Percentiles rank a stretch among this genome's conserved stretches.
phyloP scores from a whole-genome alignment of 1,140 invertebrate genomes.

The Aphaenogaster floridana region DNA sequence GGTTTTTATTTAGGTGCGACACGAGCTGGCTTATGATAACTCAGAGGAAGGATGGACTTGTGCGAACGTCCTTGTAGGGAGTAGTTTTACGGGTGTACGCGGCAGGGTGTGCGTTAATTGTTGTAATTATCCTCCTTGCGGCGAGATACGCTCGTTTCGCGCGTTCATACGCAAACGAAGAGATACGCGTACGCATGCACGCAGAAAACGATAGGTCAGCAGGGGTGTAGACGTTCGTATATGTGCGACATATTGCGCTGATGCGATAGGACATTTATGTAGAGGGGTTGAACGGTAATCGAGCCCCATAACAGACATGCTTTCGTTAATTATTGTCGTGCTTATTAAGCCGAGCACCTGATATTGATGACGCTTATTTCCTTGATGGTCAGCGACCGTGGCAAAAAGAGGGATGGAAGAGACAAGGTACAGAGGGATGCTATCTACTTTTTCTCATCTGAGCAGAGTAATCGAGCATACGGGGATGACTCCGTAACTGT shows the following conservation, averaged over 20 bases:
- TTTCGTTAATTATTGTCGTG: slow-evolving; percentile 80
- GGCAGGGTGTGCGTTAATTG: slow-evolving; percentile 71
- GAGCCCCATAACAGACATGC: slow-evolving; percentile 76
- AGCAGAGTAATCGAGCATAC: not conserved
- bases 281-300: slow-evolving; percentile 70
- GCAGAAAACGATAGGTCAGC: slow-evolving; percentile 27
- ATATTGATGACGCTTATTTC: slow-evolving; percentile 36
- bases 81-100: slow-evolving; percentile 29
- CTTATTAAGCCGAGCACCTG: slow-evolving; percentile 76
- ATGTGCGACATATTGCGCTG: slow-evolving; percentile 8
- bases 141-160: slow-evolving; percentile 18
- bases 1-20: slow-evolving; percentile 41
- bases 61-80: not conserved
- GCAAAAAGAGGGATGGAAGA: not conserved
- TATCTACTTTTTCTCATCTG: slow-evolving; percentile 11
- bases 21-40: slow-evolving; percentile 30
- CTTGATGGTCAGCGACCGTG: not conserved
- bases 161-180: not conserved
- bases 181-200: not conserved
- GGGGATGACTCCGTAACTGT: no score
- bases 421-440: not conserved
- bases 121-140: slow-evolving; percentile 77
- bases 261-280: slow-evolving; percentile 72
- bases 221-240: not conserved
- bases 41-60: not conserved